A percentile compares a stretch with the other conserved stretches of the same genome.
Evolutionary conservation across 2,888 invertebrate genomes (phyloP).

Genomic region (Lasioglossum figueresi): DNA sequence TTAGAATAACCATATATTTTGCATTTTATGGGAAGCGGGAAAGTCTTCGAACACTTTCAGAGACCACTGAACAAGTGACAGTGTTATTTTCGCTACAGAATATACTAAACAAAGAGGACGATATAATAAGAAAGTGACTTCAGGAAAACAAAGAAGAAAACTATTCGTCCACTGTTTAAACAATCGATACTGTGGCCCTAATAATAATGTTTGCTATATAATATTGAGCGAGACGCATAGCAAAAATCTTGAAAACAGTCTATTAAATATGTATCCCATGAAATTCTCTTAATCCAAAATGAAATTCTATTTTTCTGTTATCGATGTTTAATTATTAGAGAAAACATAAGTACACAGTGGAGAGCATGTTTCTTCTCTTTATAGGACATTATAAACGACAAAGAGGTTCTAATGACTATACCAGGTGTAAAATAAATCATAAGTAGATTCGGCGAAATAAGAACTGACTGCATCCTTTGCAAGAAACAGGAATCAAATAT

Average conservation of each 20-base stretch:
- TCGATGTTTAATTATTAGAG: too few relatives aligned
- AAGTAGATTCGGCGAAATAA: neutral
- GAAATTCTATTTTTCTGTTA: neutral
- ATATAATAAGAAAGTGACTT: neutral
- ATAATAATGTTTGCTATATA: too few relatives aligned
- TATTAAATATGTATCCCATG: too few relatives aligned
- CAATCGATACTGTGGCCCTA: neutral
- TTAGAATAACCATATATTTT: neutral
- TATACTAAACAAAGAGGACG: neutral
- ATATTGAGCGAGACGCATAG: too few relatives aligned
- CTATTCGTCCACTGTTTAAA: neutral
- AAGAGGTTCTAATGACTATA: neutral
- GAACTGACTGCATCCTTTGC: neutral
- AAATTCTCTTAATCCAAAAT: too few relatives aligned
- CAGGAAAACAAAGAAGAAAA: neutral
- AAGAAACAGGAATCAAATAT: neutral
- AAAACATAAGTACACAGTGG: neutral
- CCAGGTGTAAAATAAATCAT: neutral
- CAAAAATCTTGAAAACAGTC: too few relatives aligned
- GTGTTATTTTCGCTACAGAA: neutral
- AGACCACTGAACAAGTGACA: neutral
- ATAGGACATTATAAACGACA: neutral
- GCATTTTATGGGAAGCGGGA: neutral
- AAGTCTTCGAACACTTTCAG: neutral
- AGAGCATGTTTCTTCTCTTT: neutral